These are phyloP conservation scores for Sinopyrophorus schimmeli DNA, from an alignment of 2,888 invertebrate genomes.

Conservation along the genomic window DNA sequence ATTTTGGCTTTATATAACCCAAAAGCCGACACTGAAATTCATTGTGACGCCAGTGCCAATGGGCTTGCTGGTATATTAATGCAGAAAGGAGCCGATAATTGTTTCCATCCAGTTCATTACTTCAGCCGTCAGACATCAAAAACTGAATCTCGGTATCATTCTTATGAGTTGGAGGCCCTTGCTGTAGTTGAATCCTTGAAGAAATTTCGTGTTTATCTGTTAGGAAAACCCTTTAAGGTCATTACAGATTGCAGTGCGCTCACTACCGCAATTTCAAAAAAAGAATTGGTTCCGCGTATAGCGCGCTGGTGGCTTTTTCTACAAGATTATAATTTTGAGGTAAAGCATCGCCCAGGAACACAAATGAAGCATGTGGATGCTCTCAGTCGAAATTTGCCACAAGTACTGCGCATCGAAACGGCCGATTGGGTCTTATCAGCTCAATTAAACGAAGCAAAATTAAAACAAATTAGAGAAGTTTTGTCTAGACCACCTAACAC, in stretches of 20 bases:
- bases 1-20: too few species aligned
- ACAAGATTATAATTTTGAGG: constrained; percentile 31
- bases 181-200: constrained; percentile 37
- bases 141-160: constrained; percentile 35
- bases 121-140: constrained; percentile 32
- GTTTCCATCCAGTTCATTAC: constrained; percentile 32
- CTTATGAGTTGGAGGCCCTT: constrained; percentile 39
- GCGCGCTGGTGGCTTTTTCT: constrained; percentile 35
- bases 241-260: constrained; percentile 38
- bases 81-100: constrained; percentile 2
- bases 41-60: constrained; percentile 2
- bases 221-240: constrained; percentile 36
- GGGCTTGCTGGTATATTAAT: constrained; percentile 11
- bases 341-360: constrained; percentile 33
- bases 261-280: constrained; percentile 25
- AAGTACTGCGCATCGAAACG: too few species aligned
- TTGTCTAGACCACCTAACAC: not conserved
- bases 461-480: too few species aligned
- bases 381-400: constrained; percentile 32
- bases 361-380: constrained; percentile 36
- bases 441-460: too few species aligned
- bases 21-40: too few species aligned
- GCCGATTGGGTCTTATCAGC: too few species aligned
- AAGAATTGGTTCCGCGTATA: constrained; percentile 33
- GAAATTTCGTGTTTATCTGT: constrained; percentile 38